Evolutionary conservation across 2,888 invertebrate genomes (phyloP).

Genomic region (Nymphalis c-album): DNA sequence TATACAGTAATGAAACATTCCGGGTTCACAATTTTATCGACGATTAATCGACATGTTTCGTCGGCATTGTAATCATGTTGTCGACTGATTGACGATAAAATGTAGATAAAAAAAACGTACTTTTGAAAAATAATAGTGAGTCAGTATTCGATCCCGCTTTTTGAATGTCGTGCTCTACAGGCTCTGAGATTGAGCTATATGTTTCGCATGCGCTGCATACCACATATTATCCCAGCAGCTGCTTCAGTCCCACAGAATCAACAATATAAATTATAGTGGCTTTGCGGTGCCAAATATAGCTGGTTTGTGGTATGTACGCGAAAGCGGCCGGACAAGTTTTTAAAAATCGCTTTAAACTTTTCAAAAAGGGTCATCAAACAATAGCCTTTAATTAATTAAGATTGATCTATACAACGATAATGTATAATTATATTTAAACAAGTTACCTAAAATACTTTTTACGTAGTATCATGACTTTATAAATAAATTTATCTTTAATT

Average conservation of each 20-base stretch:
- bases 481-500: neutral
- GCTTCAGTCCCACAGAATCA: neutral
- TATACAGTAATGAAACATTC: no score
- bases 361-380: neutral
- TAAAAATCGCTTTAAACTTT: neutral
- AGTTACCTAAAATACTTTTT: no score
- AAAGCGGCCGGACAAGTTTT: no score
- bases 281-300: conserved; percentile 8
- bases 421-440: neutral
- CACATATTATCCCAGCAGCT: neutral
- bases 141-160: no score
- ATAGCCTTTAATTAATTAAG: neutral
- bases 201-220: no score
- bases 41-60: no score
- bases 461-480: neutral
- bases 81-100: no score
- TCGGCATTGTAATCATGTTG: no score
- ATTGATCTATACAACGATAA: neutral
- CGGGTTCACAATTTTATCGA: no score
- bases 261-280: conserved; percentile 6
- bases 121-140: no score
- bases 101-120: no score
- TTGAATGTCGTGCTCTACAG: neutral
- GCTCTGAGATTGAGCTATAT: neutral
- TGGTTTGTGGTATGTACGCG: neutral